Conservation (phyloP, 2,888 invertebrate genomes). For the Chymomyza caudatula region DNA sequence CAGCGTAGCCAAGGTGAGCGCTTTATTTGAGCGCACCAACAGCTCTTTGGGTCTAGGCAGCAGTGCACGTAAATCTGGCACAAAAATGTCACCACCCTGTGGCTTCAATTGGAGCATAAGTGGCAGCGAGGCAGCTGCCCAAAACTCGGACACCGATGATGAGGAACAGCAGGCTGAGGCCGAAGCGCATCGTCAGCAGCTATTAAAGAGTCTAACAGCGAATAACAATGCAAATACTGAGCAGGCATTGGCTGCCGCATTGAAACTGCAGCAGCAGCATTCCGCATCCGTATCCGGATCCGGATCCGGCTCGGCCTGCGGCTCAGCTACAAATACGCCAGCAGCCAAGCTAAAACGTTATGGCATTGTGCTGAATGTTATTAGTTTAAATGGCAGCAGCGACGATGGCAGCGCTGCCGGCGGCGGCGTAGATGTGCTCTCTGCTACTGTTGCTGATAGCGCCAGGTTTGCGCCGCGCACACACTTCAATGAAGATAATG, state of each 20-base stretch:
- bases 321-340: constrained; percentile 44
- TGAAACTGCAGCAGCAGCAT: too few relatives aligned
- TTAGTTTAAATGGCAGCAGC: constrained; percentile 66
- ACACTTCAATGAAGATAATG: constrained; percentile 68
- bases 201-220: constrained; percentile 34
- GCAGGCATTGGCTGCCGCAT: constrained; percentile 12
- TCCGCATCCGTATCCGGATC: too few relatives aligned
- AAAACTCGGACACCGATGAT: constrained; percentile 69
- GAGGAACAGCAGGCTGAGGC: constrained; percentile 41
- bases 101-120: constrained; percentile 77
- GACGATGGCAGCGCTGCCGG: constrained; percentile 9
- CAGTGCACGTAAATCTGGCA: constrained; percentile 27
- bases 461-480: constrained; percentile 56
- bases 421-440: background rate
- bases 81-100: constrained; percentile 75
- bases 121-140: constrained; percentile 64
- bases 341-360: constrained; percentile 75
- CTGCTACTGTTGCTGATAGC: background rate
- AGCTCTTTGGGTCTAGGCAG: constrained; percentile 43
- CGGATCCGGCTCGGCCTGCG: constrained; percentile 10
- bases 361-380: constrained; percentile 76
- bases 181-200: constrained; percentile 37
- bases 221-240: constrained; percentile 25
- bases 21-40: constrained; percentile 59
- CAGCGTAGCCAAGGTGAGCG: constrained; percentile 52